Conservation (phyloP, 1,140 invertebrate species). For the Galleria mellonella region DNA sequence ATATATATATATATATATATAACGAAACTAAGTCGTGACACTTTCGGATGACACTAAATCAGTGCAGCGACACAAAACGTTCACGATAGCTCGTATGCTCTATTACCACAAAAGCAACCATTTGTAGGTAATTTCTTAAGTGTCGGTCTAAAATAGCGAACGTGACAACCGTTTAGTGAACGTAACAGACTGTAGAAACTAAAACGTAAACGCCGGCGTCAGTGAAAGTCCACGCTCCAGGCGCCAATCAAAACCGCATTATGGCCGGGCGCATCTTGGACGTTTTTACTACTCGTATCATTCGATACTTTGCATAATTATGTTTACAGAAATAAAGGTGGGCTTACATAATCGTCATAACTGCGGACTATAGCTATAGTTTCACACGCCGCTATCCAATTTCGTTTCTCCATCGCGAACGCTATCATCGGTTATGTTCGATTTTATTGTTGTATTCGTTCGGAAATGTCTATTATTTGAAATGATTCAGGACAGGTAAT, state of each 20-base stretch:
- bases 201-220: slow-evolving; percentile 14
- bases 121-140: too few species aligned
- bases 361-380: not conserved
- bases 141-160: too few species aligned
- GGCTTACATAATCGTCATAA: slow-evolving; percentile 4
- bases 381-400: slow-evolving; percentile 3
- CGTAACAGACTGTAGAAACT: slow-evolving; percentile 10
- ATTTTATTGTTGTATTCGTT: too few species aligned
- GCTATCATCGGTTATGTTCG: not conserved
- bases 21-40: too few species aligned
- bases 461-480: too few species aligned
- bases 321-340: slow-evolving; percentile 2
- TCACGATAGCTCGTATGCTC: too few species aligned
- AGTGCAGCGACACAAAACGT: too few species aligned
- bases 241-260: slow-evolving; percentile 62
- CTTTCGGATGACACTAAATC: too few species aligned
- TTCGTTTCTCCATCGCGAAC: not conserved
- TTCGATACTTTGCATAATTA: slow-evolving; percentile 5
- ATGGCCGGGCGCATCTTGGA: slow-evolving; percentile 16
- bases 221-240: slow-evolving; percentile 54
- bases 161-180: slow-evolving; percentile 18
- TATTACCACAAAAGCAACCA: too few species aligned
- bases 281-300: not conserved
- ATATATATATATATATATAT: too few species aligned
- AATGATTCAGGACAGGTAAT: too few species aligned